Evolutionary conservation across 2,113 vertebrate genomes (phyloP).

Genomic region (Falco punctatus): DNA sequence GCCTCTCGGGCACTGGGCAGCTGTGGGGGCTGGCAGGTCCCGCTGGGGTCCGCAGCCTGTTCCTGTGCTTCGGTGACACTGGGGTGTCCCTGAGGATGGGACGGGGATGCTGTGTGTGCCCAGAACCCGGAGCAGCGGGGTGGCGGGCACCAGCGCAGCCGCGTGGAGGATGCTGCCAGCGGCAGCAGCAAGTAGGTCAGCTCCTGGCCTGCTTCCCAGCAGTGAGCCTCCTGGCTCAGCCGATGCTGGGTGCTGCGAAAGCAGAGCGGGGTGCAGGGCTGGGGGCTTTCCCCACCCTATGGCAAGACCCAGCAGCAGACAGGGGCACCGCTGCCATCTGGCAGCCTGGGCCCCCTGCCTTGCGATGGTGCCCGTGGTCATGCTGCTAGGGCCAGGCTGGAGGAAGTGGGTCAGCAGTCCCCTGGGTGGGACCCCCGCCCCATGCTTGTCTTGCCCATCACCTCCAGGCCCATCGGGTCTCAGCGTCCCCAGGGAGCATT

Average conservation of each 20-base stretch:
- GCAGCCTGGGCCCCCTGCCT: not conserved
- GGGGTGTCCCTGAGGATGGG: not conserved
- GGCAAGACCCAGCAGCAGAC: rapidly evolving
- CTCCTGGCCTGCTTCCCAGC: slow-evolving; percentile 10
- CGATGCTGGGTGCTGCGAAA: not conserved
- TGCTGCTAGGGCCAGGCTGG: not conserved
- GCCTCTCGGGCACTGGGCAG: rapidly evolving
- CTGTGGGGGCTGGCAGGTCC: rapidly evolving
- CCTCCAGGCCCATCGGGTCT: not conserved
- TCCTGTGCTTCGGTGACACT: rapidly evolving
- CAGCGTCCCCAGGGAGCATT: not conserved
- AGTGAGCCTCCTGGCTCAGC: not conserved
- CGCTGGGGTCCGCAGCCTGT: rapidly evolving
- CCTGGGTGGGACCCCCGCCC: rapidly evolving
- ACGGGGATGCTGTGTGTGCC: rapidly evolving
- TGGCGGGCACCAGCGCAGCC: not conserved
- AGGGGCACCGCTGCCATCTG: not conserved
- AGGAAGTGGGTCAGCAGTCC: not conserved
- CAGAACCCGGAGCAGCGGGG: rapidly evolving
- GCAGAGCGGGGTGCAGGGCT: not conserved
- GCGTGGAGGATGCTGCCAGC: not conserved
- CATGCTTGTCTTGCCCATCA: not conserved
- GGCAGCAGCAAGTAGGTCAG: slow-evolving; percentile 57
- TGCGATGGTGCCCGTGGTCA: rapidly evolving
- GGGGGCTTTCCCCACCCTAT: not conserved